Conservation (phyloP, 2,113 vertebrate species). For the Amblyornis subalaris region DNA sequence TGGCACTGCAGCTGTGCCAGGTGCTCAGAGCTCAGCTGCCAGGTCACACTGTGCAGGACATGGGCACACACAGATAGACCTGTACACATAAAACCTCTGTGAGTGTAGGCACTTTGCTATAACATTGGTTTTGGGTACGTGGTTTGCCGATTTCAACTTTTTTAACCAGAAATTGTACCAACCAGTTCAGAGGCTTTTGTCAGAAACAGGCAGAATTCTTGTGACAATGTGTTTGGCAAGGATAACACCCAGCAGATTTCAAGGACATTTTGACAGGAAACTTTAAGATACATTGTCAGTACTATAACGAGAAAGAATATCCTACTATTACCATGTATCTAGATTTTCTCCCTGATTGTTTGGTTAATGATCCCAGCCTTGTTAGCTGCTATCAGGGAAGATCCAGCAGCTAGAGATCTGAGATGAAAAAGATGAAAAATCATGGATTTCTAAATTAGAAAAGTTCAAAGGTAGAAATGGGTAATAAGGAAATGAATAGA, state of each 20-base stretch:
- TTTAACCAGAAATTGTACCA: background rate
- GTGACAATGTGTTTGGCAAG: constrained; percentile 38
- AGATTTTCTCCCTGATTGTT: constrained; percentile 45
- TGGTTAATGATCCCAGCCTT: constrained; percentile 35
- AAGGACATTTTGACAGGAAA: constrained; percentile 52
- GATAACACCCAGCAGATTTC: constrained; percentile 32
- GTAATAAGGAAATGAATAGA: constrained; percentile 33
- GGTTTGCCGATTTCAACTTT: background rate
- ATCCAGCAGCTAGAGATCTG: background rate
- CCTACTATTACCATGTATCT: background rate
- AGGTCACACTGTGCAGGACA: background rate
- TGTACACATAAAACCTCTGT: background rate
- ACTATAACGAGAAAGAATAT: constrained; percentile 30
- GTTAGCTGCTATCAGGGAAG: background rate
- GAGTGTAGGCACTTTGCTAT: background rate
- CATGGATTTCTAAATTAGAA: constrained; percentile 29
- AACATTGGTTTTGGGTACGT: background rate
- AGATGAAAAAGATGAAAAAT: background rate
- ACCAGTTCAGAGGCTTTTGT: background rate
- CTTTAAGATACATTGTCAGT: constrained; percentile 3
- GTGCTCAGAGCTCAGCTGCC: background rate
- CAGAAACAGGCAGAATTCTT: constrained; percentile 31
- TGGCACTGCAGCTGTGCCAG: background rate
- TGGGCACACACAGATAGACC: background rate
- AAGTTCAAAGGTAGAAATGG: constrained; percentile 20